These are phyloP conservation scores for Platysternon megacephalum DNA, from an alignment of 2,113 vertebrate genomes.

Conservation along the genomic window DNA sequence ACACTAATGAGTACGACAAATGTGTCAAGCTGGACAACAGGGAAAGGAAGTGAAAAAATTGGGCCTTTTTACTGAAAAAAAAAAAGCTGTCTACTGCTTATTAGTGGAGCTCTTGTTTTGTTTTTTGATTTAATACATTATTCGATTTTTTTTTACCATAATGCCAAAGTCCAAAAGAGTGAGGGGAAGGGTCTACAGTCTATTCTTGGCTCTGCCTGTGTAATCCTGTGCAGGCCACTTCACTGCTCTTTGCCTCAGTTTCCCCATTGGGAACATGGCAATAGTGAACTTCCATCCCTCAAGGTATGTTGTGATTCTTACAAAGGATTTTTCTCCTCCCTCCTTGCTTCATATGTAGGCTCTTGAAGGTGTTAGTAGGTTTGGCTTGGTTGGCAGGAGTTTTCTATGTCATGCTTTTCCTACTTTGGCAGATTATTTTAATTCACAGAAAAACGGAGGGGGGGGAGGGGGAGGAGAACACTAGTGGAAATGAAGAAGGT, in stretches of 20 bases:
- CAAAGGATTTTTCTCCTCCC: background rate
- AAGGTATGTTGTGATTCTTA: background rate
- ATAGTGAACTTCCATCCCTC: background rate
- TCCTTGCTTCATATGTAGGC: background rate
- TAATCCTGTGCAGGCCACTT: background rate
- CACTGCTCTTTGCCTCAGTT: background rate
- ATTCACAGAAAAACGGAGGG: background rate
- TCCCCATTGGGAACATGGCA: background rate
- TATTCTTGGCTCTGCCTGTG: background rate
- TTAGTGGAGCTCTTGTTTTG: background rate
- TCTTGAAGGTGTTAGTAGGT: too few species aligned
- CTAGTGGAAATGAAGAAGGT: background rate
- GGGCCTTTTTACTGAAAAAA: background rate
- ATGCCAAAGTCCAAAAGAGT: background rate
- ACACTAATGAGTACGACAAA: background rate
- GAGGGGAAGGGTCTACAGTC: too few species aligned
- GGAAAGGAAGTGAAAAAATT: background rate
- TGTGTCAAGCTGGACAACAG: rapidly evolving
- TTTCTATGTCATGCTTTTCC: background rate
- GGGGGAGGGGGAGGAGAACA: background rate
- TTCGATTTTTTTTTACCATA: background rate
- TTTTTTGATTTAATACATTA: background rate
- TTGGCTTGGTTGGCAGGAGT: background rate
- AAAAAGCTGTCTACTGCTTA: background rate
- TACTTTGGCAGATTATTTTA: background rate